Conservation (phyloP, 2,888 invertebrate genomes). For the Neoitamus cyanurus region DNA sequence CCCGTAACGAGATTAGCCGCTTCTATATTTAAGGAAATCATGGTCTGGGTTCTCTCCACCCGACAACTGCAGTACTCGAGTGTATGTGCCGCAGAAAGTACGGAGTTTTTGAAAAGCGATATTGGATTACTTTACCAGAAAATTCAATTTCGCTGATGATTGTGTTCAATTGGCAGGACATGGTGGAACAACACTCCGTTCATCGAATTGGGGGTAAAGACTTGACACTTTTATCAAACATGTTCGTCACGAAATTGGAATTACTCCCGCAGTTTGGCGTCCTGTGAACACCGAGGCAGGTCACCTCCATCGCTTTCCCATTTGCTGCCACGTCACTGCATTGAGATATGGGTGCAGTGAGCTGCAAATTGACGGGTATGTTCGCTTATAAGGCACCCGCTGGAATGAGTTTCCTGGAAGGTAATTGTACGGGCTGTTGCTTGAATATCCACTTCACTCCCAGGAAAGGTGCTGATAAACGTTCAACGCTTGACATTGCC, state of each 20-base stretch:
- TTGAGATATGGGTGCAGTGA: background rate
- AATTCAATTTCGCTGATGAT: conserved; percentile 28
- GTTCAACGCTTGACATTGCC: background rate
- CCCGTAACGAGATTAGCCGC: conserved; percentile 10
- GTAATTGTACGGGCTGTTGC: background rate
- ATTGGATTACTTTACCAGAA: conserved; percentile 30
- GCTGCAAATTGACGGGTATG: background rate
- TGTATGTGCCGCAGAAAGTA: background rate
- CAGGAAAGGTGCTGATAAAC: background rate
- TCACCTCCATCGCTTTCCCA: background rate
- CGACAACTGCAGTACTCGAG: background rate
- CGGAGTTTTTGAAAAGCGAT: conserved; percentile 12
- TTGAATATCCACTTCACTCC: background rate
- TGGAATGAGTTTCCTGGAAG: background rate
- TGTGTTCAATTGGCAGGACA: conserved; percentile 26
- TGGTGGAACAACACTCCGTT: conserved; percentile 22
- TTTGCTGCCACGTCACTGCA: background rate
- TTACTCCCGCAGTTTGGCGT: background rate
- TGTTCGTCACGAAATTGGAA: conserved; percentile 28
- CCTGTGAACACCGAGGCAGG: background rate
- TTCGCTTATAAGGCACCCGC: background rate
- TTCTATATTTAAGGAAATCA: conserved; percentile 30
- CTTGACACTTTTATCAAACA: conserved; percentile 35
- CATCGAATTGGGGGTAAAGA: conserved; percentile 9
- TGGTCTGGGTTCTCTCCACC: background rate